A percentile compares a stretch with the other conserved stretches of the same genome.
Conservation (phyloP, 2,888 invertebrate genomes). For the Tuberolachnus salignus region DNA sequence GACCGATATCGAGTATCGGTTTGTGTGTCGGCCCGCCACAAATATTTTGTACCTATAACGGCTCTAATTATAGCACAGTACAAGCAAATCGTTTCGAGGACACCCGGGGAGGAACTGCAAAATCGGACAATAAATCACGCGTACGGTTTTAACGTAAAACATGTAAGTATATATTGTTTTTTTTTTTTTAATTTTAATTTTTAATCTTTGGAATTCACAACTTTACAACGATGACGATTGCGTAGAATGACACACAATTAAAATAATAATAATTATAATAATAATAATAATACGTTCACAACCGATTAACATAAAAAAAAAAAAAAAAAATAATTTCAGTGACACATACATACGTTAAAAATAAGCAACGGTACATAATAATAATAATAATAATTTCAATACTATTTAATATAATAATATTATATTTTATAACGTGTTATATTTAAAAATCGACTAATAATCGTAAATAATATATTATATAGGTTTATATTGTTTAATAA, state of each 20-base stretch:
- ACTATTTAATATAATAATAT: no score
- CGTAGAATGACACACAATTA: conserved; percentile 44
- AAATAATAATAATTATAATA: no score
- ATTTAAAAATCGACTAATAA: conserved; percentile 48
- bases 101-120: no score
- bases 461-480: conserved; percentile 19
- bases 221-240: conserved; percentile 54
- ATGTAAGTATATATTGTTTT: conserved; percentile 50
- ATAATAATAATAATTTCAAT: conserved; percentile 30
- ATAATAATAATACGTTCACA: conserved; percentile 36
- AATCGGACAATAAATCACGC: neutral
- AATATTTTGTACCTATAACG: no score
- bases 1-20: no score
- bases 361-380: conserved; percentile 46
- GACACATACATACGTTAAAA: conserved; percentile 33
- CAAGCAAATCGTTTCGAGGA: neutral
- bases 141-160: conserved; percentile 25
- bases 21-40: no score
- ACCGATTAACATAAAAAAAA: conserved; percentile 47
- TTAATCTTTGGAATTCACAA: conserved; percentile 41
- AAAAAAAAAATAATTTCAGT: conserved; percentile 48
- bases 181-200: conserved; percentile 30
- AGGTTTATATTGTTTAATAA: conserved; percentile 46
- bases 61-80: neutral
- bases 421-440: conserved; percentile 41